Conservation (phyloP, 2,888 invertebrate species). For the Xylota segnis region DNA sequence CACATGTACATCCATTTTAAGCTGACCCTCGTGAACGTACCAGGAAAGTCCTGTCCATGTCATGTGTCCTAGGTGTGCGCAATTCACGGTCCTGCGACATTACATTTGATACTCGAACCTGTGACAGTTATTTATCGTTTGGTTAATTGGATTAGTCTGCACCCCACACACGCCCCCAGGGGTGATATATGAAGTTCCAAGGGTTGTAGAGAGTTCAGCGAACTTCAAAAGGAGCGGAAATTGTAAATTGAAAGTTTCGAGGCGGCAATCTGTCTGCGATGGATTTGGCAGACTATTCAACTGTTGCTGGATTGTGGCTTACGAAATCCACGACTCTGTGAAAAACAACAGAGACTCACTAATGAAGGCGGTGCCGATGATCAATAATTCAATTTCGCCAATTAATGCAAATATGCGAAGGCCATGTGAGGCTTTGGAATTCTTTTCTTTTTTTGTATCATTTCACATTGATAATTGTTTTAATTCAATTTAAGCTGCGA, state of each 20-base stretch:
- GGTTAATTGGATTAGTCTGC: slow-evolving; percentile 71
- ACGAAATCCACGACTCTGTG: background rate
- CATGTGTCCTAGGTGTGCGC: slow-evolving; percentile 53
- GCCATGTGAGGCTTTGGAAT: background rate
- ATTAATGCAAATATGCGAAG: slow-evolving; percentile 62
- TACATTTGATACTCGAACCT: slow-evolving; percentile 36
- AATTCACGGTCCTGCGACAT: slow-evolving; percentile 19
- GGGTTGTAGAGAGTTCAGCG: slow-evolving; percentile 14
- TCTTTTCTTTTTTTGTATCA: background rate
- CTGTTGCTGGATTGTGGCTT: slow-evolving; percentile 11
- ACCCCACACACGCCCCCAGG: background rate
- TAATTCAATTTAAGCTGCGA: slow-evolving; percentile 61
- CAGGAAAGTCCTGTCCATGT: slow-evolving; percentile 8
- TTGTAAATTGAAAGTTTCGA: slow-evolving; percentile 35
- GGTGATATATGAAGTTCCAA: slow-evolving; percentile 1
- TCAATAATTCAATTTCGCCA: slow-evolving; percentile 59
- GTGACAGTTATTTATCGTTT: slow-evolving; percentile 63
- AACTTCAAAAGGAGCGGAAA: slow-evolving; percentile 26
- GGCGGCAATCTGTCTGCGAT: slow-evolving; percentile 16
- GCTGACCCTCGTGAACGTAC: slow-evolving; percentile 30
- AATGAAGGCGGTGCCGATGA: slow-evolving; percentile 18
- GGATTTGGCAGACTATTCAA: background rate
- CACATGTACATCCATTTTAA: background rate
- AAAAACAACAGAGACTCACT: background rate
- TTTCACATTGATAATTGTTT: slow-evolving; percentile 45